Conservation (phyloP, 2,888 invertebrate genomes). For the Sisyra terminalis region DNA sequence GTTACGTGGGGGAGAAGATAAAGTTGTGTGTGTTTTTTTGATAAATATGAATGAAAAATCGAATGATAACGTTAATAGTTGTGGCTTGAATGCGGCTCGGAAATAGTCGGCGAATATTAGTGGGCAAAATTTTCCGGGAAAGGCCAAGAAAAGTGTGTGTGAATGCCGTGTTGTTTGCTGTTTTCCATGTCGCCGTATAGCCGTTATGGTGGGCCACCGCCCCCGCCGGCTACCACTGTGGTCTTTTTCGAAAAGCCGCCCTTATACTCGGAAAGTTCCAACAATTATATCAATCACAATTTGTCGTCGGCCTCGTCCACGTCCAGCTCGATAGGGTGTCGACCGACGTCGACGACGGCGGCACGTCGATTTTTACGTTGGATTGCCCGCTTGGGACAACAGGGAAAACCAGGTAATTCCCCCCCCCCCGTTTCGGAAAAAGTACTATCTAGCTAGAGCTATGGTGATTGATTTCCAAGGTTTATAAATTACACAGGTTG, state of each 20-base stretch:
- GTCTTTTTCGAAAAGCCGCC: slow-evolving; percentile 7
- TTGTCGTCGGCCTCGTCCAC: slow-evolving; percentile 1
- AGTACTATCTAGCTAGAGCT: no score
- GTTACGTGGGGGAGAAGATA: no score
- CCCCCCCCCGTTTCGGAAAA: no score
- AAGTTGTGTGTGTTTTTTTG: no score
- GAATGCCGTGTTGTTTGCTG: not conserved
- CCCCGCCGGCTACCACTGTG: slow-evolving; percentile 1
- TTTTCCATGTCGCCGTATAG: slow-evolving; percentile 8
- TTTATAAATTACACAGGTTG: no score
- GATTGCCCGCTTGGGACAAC: slow-evolving; percentile 7
- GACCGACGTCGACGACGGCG: slow-evolving; percentile 6
- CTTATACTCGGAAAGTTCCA: not conserved
- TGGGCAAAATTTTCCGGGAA: not conserved
- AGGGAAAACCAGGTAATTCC: slow-evolving; percentile 7
- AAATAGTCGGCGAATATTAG: no score
- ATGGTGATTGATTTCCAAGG: no score
- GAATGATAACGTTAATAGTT: no score
- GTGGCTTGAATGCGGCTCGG: no score
- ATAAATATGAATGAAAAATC: no score
- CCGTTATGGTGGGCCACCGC: slow-evolving; percentile 6
- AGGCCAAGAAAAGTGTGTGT: not conserved
- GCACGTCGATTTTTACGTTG: slow-evolving; percentile 7
- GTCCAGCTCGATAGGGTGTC: slow-evolving; percentile 1
- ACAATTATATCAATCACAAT: slow-evolving; percentile 3